These are phyloP conservation scores for Sebastes glaucus DNA, from an alignment of 2,797 vertebrate species.

Conservation along the genomic window DNA sequence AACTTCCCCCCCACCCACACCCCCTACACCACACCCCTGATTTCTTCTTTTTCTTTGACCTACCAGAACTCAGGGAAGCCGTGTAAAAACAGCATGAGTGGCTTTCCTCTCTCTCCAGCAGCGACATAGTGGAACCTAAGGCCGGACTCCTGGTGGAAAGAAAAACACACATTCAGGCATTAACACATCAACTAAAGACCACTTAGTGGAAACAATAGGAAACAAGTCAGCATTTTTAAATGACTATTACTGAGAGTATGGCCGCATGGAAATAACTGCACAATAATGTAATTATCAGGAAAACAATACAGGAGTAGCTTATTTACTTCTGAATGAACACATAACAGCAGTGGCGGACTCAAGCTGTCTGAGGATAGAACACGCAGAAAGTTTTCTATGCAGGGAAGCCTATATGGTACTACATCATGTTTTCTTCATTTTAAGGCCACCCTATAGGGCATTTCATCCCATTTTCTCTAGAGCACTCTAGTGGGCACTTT, in stretches of 20 bases:
- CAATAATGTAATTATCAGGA: not conserved
- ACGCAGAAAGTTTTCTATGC: too few relatives aligned
- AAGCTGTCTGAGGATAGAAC: accelerated
- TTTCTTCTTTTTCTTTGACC: slow-evolving; percentile 47
- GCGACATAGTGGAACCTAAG: slow-evolving; percentile 98
- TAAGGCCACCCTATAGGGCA: not conserved
- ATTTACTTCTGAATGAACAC: not conserved
- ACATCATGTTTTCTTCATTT: not conserved
- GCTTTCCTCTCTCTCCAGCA: slow-evolving; percentile 96
- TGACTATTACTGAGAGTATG: not conserved
- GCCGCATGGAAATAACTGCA: not conserved
- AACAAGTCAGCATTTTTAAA: not conserved
- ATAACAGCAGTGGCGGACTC: too few relatives aligned
- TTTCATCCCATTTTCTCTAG: not conserved
- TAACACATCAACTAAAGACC: not conserved
- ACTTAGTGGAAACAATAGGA: not conserved
- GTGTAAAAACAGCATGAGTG: slow-evolving; percentile 96
- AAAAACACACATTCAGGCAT: not conserved
- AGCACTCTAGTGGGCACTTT: not conserved
- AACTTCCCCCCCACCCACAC: not conserved
- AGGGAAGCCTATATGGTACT: too few relatives aligned
- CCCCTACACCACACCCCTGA: too few relatives aligned
- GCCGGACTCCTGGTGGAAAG: slow-evolving; percentile 89
- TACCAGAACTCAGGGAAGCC: slow-evolving; percentile 99
- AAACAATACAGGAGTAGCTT: not conserved